Evolutionary conservation across 92 coral and sea anemone genomes (phyloP).

Genomic region (Chrysogorgia sp.): DNA sequence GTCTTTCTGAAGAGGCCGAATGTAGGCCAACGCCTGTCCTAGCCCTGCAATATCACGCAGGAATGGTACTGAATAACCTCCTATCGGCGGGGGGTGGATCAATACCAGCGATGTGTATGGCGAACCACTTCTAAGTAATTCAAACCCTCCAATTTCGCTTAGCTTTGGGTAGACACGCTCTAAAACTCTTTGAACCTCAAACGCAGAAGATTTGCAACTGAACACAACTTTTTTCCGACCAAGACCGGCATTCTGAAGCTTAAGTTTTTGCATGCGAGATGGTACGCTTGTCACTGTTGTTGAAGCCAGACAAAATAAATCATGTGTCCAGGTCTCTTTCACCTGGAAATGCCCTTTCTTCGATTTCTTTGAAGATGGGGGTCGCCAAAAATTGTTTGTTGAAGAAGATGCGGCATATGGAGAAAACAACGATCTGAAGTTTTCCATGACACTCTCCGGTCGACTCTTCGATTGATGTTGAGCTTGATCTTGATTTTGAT

Average conservation of each 20-base stretch:
- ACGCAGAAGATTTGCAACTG: slow-evolving; percentile 38
- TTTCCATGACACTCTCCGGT: slow-evolving; percentile 40
- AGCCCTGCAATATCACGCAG: slow-evolving; percentile 25
- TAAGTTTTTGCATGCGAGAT: slow-evolving; percentile 15
- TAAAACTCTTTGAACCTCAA: slow-evolving; percentile 26
- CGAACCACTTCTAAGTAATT: slow-evolving; percentile 40
- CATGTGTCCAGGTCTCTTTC: slow-evolving; percentile 57
- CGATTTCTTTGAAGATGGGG: slow-evolving; percentile 23
- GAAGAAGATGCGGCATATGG: slow-evolving; percentile 36
- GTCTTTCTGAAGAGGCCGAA: slow-evolving; percentile 44
- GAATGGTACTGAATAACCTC: slow-evolving; percentile 41
- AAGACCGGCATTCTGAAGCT: slow-evolving; percentile 53
- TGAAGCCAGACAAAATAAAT: slow-evolving; percentile 39
- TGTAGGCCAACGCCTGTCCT: slow-evolving; percentile 41
- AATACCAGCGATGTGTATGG: too few relatives aligned
- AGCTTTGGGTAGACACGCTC: slow-evolving; percentile 49
- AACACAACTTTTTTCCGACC: slow-evolving; percentile 43
- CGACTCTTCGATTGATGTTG: slow-evolving; percentile 38
- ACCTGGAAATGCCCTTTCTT: slow-evolving; percentile 40
- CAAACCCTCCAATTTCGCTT: slow-evolving; percentile 41
- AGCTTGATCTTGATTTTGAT: slow-evolving; percentile 1
- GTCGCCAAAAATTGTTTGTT: background rate
- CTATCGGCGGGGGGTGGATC: slow-evolving; percentile 27
- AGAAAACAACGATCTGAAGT: slow-evolving; percentile 40
- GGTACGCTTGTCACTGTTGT: slow-evolving; percentile 20